Base-by-base conservation (phyloP, 2,797 vertebrate genomes). In the Sebastes nivosus region DNA sequence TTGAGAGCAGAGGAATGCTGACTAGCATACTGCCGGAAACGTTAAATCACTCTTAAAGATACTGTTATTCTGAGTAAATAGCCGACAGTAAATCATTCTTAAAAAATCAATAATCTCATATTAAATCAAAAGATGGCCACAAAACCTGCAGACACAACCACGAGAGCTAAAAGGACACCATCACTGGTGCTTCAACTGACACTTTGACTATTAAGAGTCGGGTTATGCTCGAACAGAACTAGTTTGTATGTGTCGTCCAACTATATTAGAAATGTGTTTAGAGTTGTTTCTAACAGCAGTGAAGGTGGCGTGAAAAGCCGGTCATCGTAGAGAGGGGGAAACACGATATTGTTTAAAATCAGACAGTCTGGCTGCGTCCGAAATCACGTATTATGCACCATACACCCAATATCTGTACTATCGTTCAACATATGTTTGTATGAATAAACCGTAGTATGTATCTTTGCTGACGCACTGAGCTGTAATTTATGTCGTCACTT, bases 1-100 rank as follows among this genome's bases (percentile, higher is more conserved):
- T 68, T 22, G 12, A 55, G 16, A 76, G 20, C 32, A 50, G 14
- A 78, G 52, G 69, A 83, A 80, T 59, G 82, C 80, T 83, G 82
- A 89, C 38, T 4, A 65, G n/a, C n/a, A 65, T 6, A 32, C 4
- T 25, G 22, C 29, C 6, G 61, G 64, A 80, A 64, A 80, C 22
- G 36, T 68, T 46, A 58, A 79, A 79, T 79, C 69, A 63, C 18
- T 34, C 9, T 64, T 64, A 68, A 61, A 80, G 73, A 57, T 42
- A n/a, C n/a, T 18, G 50, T 77, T 69, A 61, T 29, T 75, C 9
- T 13, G 55, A 77, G 18, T 50, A 66, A 58, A 65, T 42, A 29
- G 76, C 5, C 4, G 2, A 6, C 6, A 22, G 54, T 76, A 67
- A 87, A 87, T 84, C 64, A 22, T 5, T 50, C 29, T 54, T 10